Percentiles rank a stretch among this genome's conserved stretches.
phyloP scores from a whole-genome alignment of 2,888 invertebrate species.

The Meandrusa payeni region DNA sequence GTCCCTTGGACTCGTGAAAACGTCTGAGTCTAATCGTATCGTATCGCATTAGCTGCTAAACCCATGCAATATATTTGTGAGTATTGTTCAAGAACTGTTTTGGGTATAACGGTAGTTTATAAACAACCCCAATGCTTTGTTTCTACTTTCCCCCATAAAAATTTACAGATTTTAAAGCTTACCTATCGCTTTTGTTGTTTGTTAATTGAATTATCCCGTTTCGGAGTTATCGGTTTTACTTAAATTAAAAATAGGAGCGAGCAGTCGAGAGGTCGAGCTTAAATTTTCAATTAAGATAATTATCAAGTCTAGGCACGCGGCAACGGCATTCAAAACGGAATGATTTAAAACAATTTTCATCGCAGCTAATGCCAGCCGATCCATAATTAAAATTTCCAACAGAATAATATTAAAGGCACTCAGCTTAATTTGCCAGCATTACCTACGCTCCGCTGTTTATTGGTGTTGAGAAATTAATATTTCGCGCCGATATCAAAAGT shows the following conservation, averaged over 20 bases:
- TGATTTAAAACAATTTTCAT: constrained; percentile 44
- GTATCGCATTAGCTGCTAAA: too few relatives aligned
- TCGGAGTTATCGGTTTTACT: too few relatives aligned
- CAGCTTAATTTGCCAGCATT: constrained; percentile 75
- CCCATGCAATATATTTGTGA: too few relatives aligned
- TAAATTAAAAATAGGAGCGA: constrained; percentile 16
- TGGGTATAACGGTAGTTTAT: too few relatives aligned
- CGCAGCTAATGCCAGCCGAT: constrained; percentile 52
- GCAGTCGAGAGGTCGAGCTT: constrained; percentile 19
- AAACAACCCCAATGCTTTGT: too few relatives aligned
- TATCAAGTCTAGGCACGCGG: constrained; percentile 27
- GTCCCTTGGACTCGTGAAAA: too few relatives aligned
- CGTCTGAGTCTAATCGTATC: too few relatives aligned
- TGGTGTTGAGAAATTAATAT: constrained; percentile 78
- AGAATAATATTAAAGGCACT: constrained; percentile 72
- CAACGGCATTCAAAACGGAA: constrained; percentile 34
- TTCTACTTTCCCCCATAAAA: too few relatives aligned
- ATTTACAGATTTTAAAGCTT: too few relatives aligned
- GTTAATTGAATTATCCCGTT: too few relatives aligned
- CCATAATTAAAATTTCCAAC: constrained; percentile 67
- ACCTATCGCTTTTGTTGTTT: constrained; percentile 16
- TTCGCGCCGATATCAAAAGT: constrained; percentile 77
- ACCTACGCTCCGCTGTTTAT: constrained; percentile 69
- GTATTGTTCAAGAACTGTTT: too few relatives aligned
- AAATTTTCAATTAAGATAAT: constrained; percentile 27